A percentile compares a stretch with the other conserved stretches of the same genome.
These are phyloP conservation scores for Chaetodon trifasciatus DNA, from an alignment of 2,797 vertebrate genomes.

Conservation along the genomic window DNA sequence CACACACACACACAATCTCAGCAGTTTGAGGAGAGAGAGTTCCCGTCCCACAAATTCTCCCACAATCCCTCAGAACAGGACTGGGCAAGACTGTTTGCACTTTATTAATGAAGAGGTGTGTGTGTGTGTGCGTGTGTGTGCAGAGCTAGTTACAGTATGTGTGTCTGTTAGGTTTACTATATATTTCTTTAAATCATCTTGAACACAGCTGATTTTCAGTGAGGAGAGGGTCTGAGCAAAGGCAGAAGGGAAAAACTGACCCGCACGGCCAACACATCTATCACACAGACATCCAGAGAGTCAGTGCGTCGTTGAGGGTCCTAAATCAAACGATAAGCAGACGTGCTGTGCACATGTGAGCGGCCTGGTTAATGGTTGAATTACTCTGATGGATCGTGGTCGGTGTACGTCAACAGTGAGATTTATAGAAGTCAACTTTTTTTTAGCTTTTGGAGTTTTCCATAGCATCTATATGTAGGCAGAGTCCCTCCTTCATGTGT, in stretches of 20 bases:
- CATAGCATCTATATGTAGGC: too few species aligned
- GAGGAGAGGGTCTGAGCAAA: neutral
- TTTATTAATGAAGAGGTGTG: neutral
- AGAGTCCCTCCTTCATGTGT: too few species aligned
- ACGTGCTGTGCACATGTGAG: neutral
- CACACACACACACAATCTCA: neutral
- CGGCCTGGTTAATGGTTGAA: neutral
- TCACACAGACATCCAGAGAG: neutral
- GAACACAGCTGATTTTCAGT: neutral
- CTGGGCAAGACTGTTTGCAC: conserved; percentile 1
- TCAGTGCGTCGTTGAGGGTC: neutral
- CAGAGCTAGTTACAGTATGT: too few species aligned
- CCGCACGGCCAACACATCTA: neutral
- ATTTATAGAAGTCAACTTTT: too few species aligned
- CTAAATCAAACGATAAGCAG: neutral
- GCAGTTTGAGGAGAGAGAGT: conserved; percentile 1
- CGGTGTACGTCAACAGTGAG: too few species aligned
- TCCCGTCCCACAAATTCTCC: conserved; percentile 17
- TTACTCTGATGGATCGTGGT: neutral
- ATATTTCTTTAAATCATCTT: neutral
- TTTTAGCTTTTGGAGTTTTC: too few species aligned
- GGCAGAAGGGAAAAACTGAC: neutral
- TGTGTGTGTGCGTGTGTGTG: neutral
- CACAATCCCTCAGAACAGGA: conserved; percentile 19
- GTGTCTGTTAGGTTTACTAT: neutral